Evolutionary conservation across 2,888 invertebrate genomes (phyloP), one percentile per base, ranked within the genome.

Genomic region (Lymantria dispar): DNA sequence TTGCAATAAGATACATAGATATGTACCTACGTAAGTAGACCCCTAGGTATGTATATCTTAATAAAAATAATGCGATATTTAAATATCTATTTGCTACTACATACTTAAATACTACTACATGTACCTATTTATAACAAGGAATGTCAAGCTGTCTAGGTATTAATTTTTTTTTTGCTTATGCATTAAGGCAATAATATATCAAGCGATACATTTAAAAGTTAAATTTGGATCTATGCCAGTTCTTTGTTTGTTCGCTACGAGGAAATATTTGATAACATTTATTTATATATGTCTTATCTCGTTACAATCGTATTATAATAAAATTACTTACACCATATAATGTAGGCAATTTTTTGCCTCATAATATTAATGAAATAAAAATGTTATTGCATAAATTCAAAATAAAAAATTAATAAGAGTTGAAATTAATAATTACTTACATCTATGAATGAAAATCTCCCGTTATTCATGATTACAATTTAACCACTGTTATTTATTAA

Each of bases 221-320:
- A 49, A 36, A 50, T 47, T 57, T 73, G 74, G 76, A 59, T 38
- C 44, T 10, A 7, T 65, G 74, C 74, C 74, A 75, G 49, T 47
- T 63, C 53, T 64, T 63, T 68, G 64, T 70, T 64, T 63, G 63
- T 58, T 53, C 52, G 57, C 45, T 56, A 60, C 59, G 56, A 57
- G 56, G 48, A 58, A 60, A 58, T 54, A 62, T 56, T 53, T 58
- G 52, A 48, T 54, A 51, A 62, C 51, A 50, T 15, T 44, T 56
- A 56, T 49, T 53, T 49, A 8, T 41, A 47, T 47, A 37, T 36
- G 7, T 31, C 7, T 48, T 52, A 59, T 42, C 53, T 54, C 9
- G 31, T 45, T 39, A 49, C 39, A 51, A 45, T 5, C 43, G 0
- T 48, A 15, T 37, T 29, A 37, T 30, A 15, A 44, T 38, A 40